Conservation (phyloP, 92 coral and sea anemone genomes). For the Porites cylindrica region DNA sequence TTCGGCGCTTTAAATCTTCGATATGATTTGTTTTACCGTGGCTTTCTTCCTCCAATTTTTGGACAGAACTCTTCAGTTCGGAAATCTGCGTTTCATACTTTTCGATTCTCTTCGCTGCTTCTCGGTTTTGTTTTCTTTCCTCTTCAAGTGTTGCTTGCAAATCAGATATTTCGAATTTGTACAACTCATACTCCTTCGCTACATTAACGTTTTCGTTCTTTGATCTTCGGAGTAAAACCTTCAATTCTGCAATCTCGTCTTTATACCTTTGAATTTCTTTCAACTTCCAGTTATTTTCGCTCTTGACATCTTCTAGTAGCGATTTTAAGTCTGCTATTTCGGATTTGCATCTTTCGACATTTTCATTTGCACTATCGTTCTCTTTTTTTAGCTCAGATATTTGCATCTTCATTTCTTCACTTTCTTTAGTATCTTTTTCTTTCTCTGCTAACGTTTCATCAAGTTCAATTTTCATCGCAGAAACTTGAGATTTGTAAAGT, state of each 20-base stretch:
- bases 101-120: background rate
- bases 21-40: background rate
- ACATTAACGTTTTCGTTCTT: slow-evolving; percentile 2
- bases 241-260: slow-evolving; percentile 14
- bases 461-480: slow-evolving; percentile 23
- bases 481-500: slow-evolving; percentile 38
- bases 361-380: background rate
- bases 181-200: slow-evolving; percentile 19
- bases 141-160: slow-evolving; percentile 29
- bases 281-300: slow-evolving; percentile 55
- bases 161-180: slow-evolving; percentile 23
- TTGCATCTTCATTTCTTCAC: slow-evolving; percentile 42
- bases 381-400: slow-evolving; percentile 42
- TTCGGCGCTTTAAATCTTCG: background rate
- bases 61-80: slow-evolving; percentile 1
- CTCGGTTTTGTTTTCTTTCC: slow-evolving; percentile 7
- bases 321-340: slow-evolving; percentile 25
- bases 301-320: slow-evolving; percentile 30
- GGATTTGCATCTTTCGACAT: slow-evolving; percentile 7
- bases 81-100: slow-evolving; percentile 2
- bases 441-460: slow-evolving; percentile 18
- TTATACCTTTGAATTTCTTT: slow-evolving; percentile 33
- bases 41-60: background rate
- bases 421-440: slow-evolving; percentile 13
- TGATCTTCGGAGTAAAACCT: background rate